Evolutionary conservation across 2,113 vertebrate genomes (phyloP), one percentile per base, ranked within the genome.

Genomic region (Zosterops japonicus): DNA sequence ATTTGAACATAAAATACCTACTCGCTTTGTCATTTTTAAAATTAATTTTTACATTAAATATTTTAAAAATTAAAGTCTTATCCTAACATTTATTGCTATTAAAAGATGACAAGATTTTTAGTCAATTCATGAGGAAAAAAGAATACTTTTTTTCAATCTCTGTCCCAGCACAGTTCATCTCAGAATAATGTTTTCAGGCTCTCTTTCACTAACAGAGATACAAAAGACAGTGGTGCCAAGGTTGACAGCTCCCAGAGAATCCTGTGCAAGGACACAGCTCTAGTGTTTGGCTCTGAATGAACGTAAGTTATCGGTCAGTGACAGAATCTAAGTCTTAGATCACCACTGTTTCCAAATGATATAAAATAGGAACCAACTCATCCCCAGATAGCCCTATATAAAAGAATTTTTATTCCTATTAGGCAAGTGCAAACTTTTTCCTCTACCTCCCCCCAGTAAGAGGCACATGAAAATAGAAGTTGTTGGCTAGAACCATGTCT

Each of bases 301-400:
- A 95, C 31, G 14, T 61, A 88, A 96, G 68, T 77, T 83, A 94
- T 71, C 2, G 2, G 56, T 68, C 93, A 93, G 68, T 82, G 93
- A 95, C 77, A 95, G 77, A 87, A 93, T 31, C 2, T 0, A 67
- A 89, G 65, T 19, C 60, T 91, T 94, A 93, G 74, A 92, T 93
- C 89, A 95, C 69, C 52, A 59, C 52, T 89, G 67, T 60, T 91
- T 94, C 72, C 83, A 93, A 81, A 95, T 67, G 28, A 90, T 65
- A 80, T 75, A 68, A 92, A 95, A 84, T 21, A 93, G 41, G 80
- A 96, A 86, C 33, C 39, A 95, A 71, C 15, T 64, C 79, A 86
- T 93, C 76, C 84, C 79, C 63, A 86, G 59, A 89, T 24, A 96
- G 56, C 28, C 31, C 41, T 68, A 78, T 41, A 67, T 55, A 90